Percentiles rank a stretch among this genome's conserved stretches.
These are phyloP conservation scores for Pseudococcus longispinus DNA, from an alignment of 2,888 invertebrate genomes.

Conservation along the genomic window DNA sequence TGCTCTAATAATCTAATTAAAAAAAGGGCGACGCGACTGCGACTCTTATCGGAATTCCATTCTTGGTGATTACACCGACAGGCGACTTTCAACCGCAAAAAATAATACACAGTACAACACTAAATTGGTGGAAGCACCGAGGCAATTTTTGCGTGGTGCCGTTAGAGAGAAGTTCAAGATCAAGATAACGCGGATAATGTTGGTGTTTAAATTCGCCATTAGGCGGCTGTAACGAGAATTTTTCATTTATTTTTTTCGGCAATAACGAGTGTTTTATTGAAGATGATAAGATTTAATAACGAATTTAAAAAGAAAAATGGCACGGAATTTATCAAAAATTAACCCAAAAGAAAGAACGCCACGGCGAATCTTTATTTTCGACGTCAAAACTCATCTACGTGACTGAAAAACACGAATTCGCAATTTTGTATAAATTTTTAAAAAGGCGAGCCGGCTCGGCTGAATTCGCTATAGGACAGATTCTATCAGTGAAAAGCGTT, in stretches of 20 bases:
- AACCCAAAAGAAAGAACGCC: neutral
- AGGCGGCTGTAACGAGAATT: neutral
- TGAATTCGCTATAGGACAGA: neutral
- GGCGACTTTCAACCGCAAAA: neutral
- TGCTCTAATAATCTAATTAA: constrained; percentile 50
- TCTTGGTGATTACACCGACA: neutral
- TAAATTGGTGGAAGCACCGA: neutral
- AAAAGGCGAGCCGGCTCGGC: neutral
- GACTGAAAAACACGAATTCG: neutral
- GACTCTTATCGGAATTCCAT: constrained; percentile 2
- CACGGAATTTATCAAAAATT: neutral
- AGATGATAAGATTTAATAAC: constrained; percentile 9
- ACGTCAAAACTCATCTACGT: neutral
- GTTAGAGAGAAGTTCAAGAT: neutral
- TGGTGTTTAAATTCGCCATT: neutral
- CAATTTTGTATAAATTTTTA: neutral
- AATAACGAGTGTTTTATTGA: neutral
- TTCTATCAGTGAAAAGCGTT: constrained; percentile 7
- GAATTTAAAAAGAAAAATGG: neutral
- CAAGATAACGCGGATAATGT: neutral
- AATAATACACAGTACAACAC: neutral
- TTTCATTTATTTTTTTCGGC: neutral
- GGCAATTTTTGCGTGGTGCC: neutral
- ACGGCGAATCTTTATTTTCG: neutral
- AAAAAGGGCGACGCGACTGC: constrained; percentile 30